These are phyloP conservation scores for Aphidius ervi DNA, from an alignment of 1,140 invertebrate species.

Conservation along the genomic window DNA sequence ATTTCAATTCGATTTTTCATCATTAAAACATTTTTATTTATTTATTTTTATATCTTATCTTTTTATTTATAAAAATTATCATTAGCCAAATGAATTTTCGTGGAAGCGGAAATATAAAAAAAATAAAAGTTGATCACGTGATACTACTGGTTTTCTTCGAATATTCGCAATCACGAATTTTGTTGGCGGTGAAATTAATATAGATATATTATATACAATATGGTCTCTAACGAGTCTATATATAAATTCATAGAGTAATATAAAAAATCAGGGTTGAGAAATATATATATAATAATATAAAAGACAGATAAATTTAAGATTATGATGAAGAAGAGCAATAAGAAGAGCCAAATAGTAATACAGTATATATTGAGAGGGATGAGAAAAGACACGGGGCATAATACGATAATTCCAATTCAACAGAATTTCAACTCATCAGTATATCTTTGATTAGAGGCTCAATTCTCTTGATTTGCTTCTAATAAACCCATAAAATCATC, in stretches of 20 bases:
- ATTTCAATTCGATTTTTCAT: too few relatives aligned
- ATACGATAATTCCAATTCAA: conserved; percentile 46
- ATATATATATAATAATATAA: too few relatives aligned
- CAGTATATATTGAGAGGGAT: conserved; percentile 29
- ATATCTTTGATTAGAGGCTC: conserved; percentile 51
- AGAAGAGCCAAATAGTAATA: conserved; percentile 32
- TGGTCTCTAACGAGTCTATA: conserved; percentile 1
- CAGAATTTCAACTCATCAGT: conserved; percentile 42
- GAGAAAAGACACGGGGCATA: conserved; percentile 32
- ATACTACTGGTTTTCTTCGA: background rate
- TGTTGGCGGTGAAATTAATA: conserved; percentile 29
- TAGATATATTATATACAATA: conserved; percentile 47
- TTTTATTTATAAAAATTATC: too few relatives aligned
- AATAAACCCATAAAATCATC: conserved; percentile 48
- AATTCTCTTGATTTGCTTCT: conserved; percentile 48
- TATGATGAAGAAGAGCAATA: conserved; percentile 33
- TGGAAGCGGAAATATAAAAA: too few relatives aligned
- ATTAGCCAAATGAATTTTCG: too few relatives aligned
- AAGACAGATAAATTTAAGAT: background rate
- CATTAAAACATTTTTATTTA: too few relatives aligned
- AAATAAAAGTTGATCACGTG: too few relatives aligned
- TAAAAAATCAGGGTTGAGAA: too few relatives aligned
- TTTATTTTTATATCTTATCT: too few relatives aligned
- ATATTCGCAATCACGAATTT: conserved; percentile 42
- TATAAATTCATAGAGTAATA: too few relatives aligned